These are phyloP conservation scores for Cheilosia impressa DNA, from an alignment of 2,888 invertebrate species.

Conservation along the genomic window DNA sequence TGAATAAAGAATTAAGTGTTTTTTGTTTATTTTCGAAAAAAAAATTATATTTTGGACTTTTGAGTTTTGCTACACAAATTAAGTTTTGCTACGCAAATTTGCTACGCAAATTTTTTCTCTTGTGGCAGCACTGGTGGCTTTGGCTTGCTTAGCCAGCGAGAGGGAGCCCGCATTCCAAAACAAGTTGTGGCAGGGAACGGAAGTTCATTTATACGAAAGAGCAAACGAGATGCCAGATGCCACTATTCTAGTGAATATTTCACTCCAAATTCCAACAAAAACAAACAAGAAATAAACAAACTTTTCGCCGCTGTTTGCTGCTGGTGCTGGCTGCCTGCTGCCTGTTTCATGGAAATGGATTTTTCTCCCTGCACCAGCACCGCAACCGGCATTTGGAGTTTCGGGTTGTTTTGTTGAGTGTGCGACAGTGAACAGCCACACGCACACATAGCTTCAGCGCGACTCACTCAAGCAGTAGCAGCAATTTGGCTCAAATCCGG, in stretches of 20 bases:
- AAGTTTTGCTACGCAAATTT: too few species aligned
- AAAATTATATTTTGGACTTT: too few species aligned
- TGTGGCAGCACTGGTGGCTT: too few species aligned
- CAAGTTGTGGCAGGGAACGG: conserved; percentile 46
- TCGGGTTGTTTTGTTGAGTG: too few species aligned
- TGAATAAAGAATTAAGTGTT: too few species aligned
- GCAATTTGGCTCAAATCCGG: conserved; percentile 47
- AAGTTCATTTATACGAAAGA: conserved; percentile 2
- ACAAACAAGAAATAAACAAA: conserved; percentile 58
- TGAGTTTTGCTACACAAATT: too few species aligned
- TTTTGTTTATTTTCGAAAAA: too few species aligned
- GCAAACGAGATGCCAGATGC: conserved; percentile 27
- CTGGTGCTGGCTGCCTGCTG: conserved; percentile 10
- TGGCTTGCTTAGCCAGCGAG: not conserved
- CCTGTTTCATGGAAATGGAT: not conserved
- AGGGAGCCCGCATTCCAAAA: conserved; percentile 30
- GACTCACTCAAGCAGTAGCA: conserved; percentile 44
- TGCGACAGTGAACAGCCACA: conserved; percentile 14
- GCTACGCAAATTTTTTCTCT: too few species aligned
- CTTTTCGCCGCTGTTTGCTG: conserved; percentile 3
- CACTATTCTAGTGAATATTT: conserved; percentile 12
- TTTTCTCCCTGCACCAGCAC: not conserved
- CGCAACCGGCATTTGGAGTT: conserved; percentile 32
- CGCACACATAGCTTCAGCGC: conserved; percentile 4
- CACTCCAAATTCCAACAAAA: conserved; percentile 60